Percentiles rank a stretch among this genome's conserved stretches.
These are phyloP conservation scores for Meloidogyne floridensis DNA, from an alignment of 1,140 invertebrate species.

Conservation along the genomic window DNA sequence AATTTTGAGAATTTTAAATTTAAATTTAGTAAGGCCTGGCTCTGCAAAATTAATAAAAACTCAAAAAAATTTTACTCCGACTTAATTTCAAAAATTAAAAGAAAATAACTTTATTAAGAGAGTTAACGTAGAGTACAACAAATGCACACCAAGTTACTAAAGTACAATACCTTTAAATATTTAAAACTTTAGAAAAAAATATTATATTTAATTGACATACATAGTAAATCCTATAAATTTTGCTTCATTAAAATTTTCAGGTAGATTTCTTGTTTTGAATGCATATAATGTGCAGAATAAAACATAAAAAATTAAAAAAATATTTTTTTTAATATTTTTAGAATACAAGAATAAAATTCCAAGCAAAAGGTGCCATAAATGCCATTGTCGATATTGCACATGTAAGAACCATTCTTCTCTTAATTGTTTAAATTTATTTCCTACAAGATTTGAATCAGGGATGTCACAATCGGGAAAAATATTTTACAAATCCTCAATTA, in stretches of 20 bases:
- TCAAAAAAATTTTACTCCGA: not conserved
- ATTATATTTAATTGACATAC: slow-evolving; percentile 38
- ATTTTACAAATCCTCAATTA: no score
- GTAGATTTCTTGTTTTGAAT: slow-evolving; percentile 81
- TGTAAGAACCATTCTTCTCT: slow-evolving; percentile 51
- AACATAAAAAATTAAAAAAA: slow-evolving; percentile 61
- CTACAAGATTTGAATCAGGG: no score
- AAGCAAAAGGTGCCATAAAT: slow-evolving; percentile 77
- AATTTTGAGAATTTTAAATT: no score
- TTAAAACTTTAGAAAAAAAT: not conserved
- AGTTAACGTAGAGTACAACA: slow-evolving; percentile 80
- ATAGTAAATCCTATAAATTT: slow-evolving; percentile 79
- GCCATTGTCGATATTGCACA: slow-evolving; percentile 68
- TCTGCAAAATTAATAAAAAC: not conserved
- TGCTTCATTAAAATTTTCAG: slow-evolving; percentile 85
- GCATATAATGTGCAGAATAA: slow-evolving; percentile 81
- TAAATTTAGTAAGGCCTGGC: no score
- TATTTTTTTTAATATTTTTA: not conserved
- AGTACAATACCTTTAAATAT: slow-evolving; percentile 77
- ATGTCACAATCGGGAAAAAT: no score
- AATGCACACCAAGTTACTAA: slow-evolving; percentile 87
- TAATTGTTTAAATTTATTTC: slow-evolving; percentile 5
- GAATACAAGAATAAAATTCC: slow-evolving; percentile 76
- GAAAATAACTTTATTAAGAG: slow-evolving; percentile 71
- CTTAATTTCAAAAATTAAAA: not conserved